Conservation (phyloP, 2,113 vertebrate genomes). For the Drymodes brunneopygia region DNA sequence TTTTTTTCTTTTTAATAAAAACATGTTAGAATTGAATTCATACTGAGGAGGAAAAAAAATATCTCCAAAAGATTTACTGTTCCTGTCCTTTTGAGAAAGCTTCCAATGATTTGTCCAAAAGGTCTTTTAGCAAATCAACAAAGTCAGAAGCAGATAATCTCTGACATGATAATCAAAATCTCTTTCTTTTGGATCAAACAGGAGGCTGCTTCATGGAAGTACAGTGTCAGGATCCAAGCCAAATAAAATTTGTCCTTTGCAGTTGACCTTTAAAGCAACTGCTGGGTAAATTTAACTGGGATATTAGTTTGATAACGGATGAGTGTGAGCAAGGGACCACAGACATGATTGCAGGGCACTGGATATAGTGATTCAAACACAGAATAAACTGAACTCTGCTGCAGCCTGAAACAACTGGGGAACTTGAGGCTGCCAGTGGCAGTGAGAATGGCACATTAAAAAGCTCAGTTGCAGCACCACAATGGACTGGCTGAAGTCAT, state of each 20-base stretch:
- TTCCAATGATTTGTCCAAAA: not conserved
- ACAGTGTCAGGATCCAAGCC: not conserved
- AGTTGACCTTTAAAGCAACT: conserved; percentile 40
- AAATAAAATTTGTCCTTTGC: conserved; percentile 36
- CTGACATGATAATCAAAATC: conserved; percentile 10
- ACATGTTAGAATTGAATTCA: not conserved
- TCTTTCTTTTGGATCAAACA: conserved; percentile 5
- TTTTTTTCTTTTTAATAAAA: not conserved
- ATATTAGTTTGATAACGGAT: not conserved
- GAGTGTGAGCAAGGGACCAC: not conserved
- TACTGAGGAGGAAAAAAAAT: not conserved
- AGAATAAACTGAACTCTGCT: not conserved
- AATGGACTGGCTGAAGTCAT: not conserved
- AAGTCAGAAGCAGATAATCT: conserved; percentile 12
- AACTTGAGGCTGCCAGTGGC: not conserved
- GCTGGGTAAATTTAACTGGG: conserved; percentile 1
- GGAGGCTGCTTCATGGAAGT: not conserved
- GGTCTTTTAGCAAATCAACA: not conserved
- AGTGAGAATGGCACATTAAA: not conserved
- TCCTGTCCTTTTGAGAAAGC: not conserved
- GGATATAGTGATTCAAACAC: not conserved
- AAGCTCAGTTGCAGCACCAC: not conserved
- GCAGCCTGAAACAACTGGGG: not conserved
- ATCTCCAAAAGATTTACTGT: not conserved
- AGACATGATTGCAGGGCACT: not conserved